Evolutionary conservation across 2,113 vertebrate species (phyloP).

Genomic region (Dipodomys stephensi): DNA sequence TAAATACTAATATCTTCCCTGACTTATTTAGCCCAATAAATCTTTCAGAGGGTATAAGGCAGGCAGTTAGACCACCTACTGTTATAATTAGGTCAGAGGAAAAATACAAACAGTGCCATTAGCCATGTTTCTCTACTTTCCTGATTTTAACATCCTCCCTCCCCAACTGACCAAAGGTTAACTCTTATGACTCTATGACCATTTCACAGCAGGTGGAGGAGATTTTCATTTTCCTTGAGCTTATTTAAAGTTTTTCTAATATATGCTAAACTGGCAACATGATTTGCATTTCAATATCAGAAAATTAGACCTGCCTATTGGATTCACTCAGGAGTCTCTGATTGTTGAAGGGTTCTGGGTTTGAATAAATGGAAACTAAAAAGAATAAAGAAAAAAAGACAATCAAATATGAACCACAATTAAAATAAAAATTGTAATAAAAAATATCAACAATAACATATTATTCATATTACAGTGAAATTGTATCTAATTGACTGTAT

Average conservation of each 20-base stretch:
- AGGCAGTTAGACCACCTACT: conserved; percentile 14
- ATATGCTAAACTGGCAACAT: conserved; percentile 35
- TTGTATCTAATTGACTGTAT: too few species aligned
- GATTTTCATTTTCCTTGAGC: conserved; percentile 52
- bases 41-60: conserved; percentile 45
- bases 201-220: conserved; percentile 41
- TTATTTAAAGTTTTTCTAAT: conserved; percentile 59
- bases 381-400: background rate
- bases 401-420: background rate
- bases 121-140: conserved; percentile 31
- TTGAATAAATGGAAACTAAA: background rate
- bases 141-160: conserved; percentile 56
- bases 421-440: background rate
- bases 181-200: conserved; percentile 9
- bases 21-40: conserved; percentile 27
- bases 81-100: conserved; percentile 67
- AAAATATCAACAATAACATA: background rate
- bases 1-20: conserved; percentile 65
- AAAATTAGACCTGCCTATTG: conserved; percentile 36
- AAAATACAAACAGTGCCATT: background rate
- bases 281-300: conserved; percentile 62
- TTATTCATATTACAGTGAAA: background rate
- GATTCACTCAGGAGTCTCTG: background rate
- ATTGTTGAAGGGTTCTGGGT: background rate
- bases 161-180: conserved; percentile 53